These are phyloP conservation scores for Enhydra lutris DNA, from an alignment of 2,113 vertebrate genomes.

Conservation along the genomic window DNA sequence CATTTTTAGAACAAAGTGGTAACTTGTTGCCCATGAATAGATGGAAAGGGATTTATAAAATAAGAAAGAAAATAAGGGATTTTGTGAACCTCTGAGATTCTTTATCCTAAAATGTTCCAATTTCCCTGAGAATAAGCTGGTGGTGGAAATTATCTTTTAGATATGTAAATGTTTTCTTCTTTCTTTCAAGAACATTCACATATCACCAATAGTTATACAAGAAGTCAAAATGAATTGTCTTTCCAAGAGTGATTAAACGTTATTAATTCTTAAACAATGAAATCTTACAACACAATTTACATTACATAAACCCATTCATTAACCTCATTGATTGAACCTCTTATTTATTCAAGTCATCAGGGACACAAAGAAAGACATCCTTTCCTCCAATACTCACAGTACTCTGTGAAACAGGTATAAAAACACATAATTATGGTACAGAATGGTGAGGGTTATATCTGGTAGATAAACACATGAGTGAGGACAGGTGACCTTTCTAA, in stretches of 20 bases:
- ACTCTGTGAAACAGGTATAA: neutral
- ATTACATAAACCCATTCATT: neutral
- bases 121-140: neutral
- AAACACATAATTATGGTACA: neutral
- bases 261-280: neutral
- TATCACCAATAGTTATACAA: neutral
- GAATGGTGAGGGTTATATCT: neutral
- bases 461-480: no score
- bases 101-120: neutral
- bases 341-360: neutral
- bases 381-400: neutral
- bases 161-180: neutral
- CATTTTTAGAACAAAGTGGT: neutral
- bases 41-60: neutral
- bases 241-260: neutral
- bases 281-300: neutral
- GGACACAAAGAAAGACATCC: neutral
- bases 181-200: neutral
- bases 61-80: neutral
- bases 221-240: neutral
- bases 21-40: neutral
- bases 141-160: constrained; percentile 6
- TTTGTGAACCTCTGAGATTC: neutral
- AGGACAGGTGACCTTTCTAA: neutral
- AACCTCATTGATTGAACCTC: neutral